Conservation (phyloP, 2,113 vertebrate genomes). For the Coracopsis vasa region DNA sequence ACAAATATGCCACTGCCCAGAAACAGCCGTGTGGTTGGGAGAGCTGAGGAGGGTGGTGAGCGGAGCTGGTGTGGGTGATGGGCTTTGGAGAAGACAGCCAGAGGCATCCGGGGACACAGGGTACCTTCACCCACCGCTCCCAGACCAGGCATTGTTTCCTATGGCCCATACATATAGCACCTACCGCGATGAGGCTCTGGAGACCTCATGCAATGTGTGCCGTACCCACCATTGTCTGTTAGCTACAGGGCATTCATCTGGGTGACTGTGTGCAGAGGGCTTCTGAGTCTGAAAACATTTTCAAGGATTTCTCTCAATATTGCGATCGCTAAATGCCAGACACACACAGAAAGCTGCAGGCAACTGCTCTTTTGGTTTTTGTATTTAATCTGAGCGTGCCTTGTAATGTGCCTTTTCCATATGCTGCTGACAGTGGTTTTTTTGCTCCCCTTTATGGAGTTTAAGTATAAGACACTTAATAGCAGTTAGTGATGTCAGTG, state of each 20-base stretch:
- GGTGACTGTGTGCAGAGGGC: neutral
- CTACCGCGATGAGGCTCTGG: neutral
- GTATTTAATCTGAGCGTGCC: neutral
- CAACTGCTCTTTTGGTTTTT: neutral
- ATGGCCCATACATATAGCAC: fast-evolving
- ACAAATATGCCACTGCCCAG: conserved; percentile 71
- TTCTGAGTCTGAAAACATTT: neutral
- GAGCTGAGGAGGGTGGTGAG: neutral
- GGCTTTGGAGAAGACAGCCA: neutral
- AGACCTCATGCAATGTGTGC: fast-evolving
- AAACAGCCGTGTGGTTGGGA: conserved; percentile 26
- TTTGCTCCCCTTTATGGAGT: conserved; percentile 67
- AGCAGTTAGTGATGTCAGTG: conserved; percentile 73
- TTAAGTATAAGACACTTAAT: conserved; percentile 66
- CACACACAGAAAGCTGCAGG: neutral
- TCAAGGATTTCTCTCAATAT: conserved; percentile 24
- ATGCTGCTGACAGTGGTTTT: conserved; percentile 65
- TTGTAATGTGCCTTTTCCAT: conserved; percentile 8
- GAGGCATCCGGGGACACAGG: neutral
- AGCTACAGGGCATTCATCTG: neutral
- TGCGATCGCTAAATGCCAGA: neutral
- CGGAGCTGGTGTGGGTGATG: fast-evolving
- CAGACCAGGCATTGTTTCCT: fast-evolving
- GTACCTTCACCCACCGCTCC: neutral
- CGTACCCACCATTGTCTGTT: neutral